phyloP scores from a whole-genome alignment of 2,888 invertebrate species.

The Fragum fragum region DNA sequence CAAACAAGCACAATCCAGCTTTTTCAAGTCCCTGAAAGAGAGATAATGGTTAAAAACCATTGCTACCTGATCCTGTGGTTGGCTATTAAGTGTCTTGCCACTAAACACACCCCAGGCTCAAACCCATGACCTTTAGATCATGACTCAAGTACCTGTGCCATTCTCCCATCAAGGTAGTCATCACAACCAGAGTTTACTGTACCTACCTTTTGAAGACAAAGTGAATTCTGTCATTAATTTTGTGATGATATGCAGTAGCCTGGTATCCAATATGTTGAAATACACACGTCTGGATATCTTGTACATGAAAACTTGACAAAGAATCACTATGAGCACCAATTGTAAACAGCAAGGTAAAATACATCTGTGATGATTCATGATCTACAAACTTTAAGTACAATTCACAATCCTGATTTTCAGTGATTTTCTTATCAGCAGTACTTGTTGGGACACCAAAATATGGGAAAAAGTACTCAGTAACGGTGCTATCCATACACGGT shows the following conservation, averaged over 20 bases:
- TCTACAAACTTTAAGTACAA: constrained; percentile 66
- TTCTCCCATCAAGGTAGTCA: no score
- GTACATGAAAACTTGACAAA: constrained; percentile 51
- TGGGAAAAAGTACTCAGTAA: constrained; percentile 66
- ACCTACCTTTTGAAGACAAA: constrained; percentile 69
- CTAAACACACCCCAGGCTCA: no score
- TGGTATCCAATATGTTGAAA: constrained; percentile 59
- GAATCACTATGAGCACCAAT: constrained; percentile 50
- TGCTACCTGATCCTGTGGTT: no score
- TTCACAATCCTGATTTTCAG: constrained; percentile 55
- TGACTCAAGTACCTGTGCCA: no score
- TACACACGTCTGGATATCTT: constrained; percentile 45
- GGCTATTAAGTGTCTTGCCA: no score
- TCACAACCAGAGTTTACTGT: no score
- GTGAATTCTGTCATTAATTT: constrained; percentile 70
- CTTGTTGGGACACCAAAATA: constrained; percentile 63
- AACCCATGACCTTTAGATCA: no score
- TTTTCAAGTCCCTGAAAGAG: no score
- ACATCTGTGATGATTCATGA: constrained; percentile 67
- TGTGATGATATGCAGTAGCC: constrained; percentile 64
- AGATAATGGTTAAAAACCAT: no score
- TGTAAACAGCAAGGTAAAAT: constrained; percentile 62
- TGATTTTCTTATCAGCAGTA: constrained; percentile 19
- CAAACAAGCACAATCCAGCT: no score
- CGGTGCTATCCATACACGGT: constrained; percentile 18